Evolutionary conservation across 2,888 invertebrate genomes (phyloP).

Genomic region (Smittia sp.): DNA sequence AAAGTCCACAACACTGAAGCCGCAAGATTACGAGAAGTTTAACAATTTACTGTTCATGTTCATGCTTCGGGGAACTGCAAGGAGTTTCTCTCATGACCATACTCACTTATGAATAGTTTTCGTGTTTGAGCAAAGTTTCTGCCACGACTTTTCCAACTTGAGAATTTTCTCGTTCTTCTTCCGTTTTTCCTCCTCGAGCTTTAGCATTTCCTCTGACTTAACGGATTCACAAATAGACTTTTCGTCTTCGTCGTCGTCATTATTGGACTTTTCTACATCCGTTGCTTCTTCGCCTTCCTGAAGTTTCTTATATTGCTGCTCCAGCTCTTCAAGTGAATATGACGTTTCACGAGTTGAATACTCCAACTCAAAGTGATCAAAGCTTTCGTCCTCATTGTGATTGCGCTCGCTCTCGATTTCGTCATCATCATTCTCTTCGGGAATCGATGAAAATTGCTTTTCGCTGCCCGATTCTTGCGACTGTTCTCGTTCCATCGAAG

Average conservation of each 20-base stretch:
- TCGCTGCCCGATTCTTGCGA: conserved; percentile 14
- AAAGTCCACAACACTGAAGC: neutral
- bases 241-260: conserved; percentile 9
- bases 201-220: conserved; percentile 25
- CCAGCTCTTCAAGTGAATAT: conserved; percentile 19
- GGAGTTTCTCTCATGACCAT: neutral
- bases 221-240: neutral
- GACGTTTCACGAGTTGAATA: conserved; percentile 31
- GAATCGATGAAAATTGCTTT: conserved; percentile 36
- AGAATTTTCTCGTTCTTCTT: conserved; percentile 33
- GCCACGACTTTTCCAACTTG: conserved; percentile 40
- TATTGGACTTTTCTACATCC: conserved; percentile 13
- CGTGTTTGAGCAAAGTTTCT: conserved; percentile 31
- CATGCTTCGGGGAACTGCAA: neutral
- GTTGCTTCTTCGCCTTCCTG: neutral
- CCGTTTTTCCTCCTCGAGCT: neutral
- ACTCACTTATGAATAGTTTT: conserved; percentile 40
- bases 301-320: neutral
- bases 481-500: conserved; percentile 10
- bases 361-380: conserved; percentile 7
- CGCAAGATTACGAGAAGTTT: conserved; percentile 15
- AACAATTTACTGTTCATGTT: neutral
- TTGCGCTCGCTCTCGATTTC: neutral
- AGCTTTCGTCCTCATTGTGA: conserved; percentile 9
- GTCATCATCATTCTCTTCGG: conserved; percentile 21